Percentiles rank a stretch among this genome's conserved stretches.
These are phyloP conservation scores for Perca flavescens DNA, from an alignment of 2,113 vertebrate genomes.

Conservation along the genomic window DNA sequence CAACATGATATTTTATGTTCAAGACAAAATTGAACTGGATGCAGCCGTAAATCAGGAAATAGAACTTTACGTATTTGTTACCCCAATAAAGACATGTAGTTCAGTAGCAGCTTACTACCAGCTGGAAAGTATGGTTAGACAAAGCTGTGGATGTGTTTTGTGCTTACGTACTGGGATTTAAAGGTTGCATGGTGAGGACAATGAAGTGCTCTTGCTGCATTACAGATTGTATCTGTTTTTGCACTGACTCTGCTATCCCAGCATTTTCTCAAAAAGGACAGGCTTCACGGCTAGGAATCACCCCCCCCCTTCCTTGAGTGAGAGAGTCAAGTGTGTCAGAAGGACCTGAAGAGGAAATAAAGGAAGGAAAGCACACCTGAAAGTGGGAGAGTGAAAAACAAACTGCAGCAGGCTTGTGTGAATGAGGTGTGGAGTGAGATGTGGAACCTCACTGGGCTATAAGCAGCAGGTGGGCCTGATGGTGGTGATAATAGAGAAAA, in stretches of 20 bases:
- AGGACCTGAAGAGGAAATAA: constrained; percentile 17
- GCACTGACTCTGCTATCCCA: constrained; percentile 6
- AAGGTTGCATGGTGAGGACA: constrained; percentile 8
- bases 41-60: constrained; percentile 9
- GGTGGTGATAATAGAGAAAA: constrained; percentile 35
- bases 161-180: neutral
- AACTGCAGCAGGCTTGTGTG: constrained; percentile 27
- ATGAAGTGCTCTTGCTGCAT: constrained; percentile 4
- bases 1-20: constrained; percentile 1
- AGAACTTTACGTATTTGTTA: neutral
- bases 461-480: constrained; percentile 36
- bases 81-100: neutral
- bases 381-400: constrained; percentile 33
- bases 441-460: constrained; percentile 22
- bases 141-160: neutral
- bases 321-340: constrained; percentile 43
- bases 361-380: constrained; percentile 32
- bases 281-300: neutral
- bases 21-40: constrained; percentile 2
- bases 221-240: constrained; percentile 22
- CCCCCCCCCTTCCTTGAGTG: constrained; percentile 6
- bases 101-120: neutral
- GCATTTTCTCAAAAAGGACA: constrained; percentile 12
- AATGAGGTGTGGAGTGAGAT: constrained; percentile 45
- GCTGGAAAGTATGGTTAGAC: neutral